A percentile compares a stretch with the other conserved stretches of the same genome.
Evolutionary conservation across 2,888 invertebrate species (phyloP).

Genomic region (Lordiphosa andalusiaca): DNA sequence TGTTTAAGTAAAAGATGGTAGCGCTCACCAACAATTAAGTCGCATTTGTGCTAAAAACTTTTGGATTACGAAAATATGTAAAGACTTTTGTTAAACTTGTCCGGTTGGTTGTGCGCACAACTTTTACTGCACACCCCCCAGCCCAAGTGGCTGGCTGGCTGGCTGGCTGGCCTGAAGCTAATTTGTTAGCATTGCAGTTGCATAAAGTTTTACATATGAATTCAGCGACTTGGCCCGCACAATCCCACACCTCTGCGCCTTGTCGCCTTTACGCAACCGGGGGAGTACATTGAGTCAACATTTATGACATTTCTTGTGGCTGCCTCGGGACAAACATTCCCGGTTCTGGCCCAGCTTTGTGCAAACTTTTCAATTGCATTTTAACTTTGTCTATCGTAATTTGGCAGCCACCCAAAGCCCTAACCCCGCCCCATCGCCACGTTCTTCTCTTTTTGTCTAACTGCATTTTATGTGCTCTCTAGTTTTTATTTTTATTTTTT

Average conservation of each 20-base stretch:
- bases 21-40: constrained; percentile 67
- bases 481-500: not conserved
- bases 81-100: constrained; percentile 75
- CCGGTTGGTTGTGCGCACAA: constrained; percentile 41
- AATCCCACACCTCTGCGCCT: constrained; percentile 1
- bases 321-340: constrained; percentile 15
- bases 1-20: constrained; percentile 36
- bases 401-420: constrained; percentile 25
- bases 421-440: not conserved
- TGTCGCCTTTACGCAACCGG: no score
- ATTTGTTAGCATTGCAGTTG: constrained; percentile 39
- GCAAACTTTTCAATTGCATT: constrained; percentile 67
- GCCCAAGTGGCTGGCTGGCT: constrained; percentile 5
- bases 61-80: constrained; percentile 73
- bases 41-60: constrained; percentile 73
- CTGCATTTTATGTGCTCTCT: not conserved
- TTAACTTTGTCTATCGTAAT: constrained; percentile 57
- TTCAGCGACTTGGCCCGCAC: constrained; percentile 37
- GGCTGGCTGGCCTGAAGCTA: constrained; percentile 13
- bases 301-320: constrained; percentile 52
- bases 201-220: constrained; percentile 62
- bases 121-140: constrained; percentile 25
- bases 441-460: not conserved
- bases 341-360: not conserved
- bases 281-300: constrained; percentile 47